phyloP scores from a whole-genome alignment of 2,113 vertebrate genomes.

The Trogon melanurus region DNA sequence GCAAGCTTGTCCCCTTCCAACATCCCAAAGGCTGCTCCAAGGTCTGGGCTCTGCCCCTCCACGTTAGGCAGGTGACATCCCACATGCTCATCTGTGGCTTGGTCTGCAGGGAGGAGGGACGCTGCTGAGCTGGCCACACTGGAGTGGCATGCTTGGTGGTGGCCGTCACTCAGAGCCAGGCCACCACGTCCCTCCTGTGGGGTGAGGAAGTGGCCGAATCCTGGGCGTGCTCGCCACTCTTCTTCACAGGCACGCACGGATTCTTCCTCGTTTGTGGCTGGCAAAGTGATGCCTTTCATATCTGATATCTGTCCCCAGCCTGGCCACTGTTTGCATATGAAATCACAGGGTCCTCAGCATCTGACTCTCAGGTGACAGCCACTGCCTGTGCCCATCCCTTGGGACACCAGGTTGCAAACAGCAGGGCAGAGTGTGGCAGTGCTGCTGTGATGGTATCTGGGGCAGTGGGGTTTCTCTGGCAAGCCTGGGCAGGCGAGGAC shows the following conservation, averaged over 20 bases:
- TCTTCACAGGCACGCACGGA: background rate
- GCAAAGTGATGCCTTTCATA: background rate
- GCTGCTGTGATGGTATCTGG: background rate
- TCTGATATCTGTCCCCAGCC: background rate
- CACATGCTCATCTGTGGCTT: background rate
- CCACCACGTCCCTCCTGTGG: background rate
- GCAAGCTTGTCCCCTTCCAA: fast-evolving
- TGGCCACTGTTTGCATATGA: fast-evolving
- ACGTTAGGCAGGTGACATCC: background rate
- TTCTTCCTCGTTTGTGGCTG: background rate
- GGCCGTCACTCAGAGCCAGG: background rate
- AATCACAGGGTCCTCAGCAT: background rate
- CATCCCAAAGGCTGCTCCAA: background rate
- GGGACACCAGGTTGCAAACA: background rate
- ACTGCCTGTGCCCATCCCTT: background rate
- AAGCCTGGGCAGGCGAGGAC: background rate
- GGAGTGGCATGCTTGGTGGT: background rate
- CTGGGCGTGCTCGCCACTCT: background rate
- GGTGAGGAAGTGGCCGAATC: background rate
- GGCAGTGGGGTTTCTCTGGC: background rate
- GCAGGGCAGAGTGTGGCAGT: background rate
- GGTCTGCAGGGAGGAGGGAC: background rate
- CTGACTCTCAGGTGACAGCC: background rate
- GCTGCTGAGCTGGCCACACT: background rate
- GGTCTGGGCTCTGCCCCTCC: background rate